These are phyloP conservation scores for Tipula unca DNA, from an alignment of 2,888 invertebrate species.

Conservation along the genomic window DNA sequence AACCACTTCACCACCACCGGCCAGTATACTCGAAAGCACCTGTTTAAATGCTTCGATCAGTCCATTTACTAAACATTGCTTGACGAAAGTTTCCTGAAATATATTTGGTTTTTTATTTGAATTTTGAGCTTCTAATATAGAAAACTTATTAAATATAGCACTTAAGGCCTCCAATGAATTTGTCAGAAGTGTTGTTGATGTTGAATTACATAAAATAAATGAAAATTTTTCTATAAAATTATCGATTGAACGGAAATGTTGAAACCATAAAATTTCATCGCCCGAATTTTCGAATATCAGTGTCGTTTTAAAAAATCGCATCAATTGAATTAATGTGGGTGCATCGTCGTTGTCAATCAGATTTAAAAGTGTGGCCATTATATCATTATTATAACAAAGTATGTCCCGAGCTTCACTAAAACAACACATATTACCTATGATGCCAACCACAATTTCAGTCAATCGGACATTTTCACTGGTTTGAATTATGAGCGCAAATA, in stretches of 20 bases:
- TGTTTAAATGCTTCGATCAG: slow-evolving; percentile 38
- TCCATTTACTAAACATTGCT: slow-evolving; percentile 33
- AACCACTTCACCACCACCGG: slow-evolving; percentile 25
- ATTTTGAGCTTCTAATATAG: slow-evolving; percentile 33
- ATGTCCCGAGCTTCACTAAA: slow-evolving; percentile 50
- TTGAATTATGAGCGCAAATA: slow-evolving; percentile 46
- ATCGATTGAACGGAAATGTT: slow-evolving; percentile 42
- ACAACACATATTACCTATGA: slow-evolving; percentile 75
- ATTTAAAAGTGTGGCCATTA: slow-evolving; percentile 49
- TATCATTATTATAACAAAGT: slow-evolving; percentile 48
- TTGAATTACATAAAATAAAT: slow-evolving; percentile 67
- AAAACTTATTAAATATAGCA: slow-evolving; percentile 45
- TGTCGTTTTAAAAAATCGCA: slow-evolving; percentile 55
- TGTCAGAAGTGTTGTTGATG: slow-evolving; percentile 51
- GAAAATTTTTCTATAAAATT: slow-evolving; percentile 51
- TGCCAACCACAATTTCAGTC: slow-evolving; percentile 74
- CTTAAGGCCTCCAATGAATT: slow-evolving; percentile 53
- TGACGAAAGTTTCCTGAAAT: slow-evolving; percentile 35
- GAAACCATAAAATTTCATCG: slow-evolving; percentile 44
- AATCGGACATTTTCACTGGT: slow-evolving; percentile 55
- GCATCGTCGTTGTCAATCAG: slow-evolving; percentile 57
- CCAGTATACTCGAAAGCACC: slow-evolving; percentile 28
- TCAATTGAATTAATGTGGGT: slow-evolving; percentile 61
- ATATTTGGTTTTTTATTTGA: slow-evolving; percentile 26
- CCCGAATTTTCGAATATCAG: slow-evolving; percentile 43